Base-by-base conservation (phyloP, 2,113 vertebrate species). In the Coreoperca whiteheadi region DNA sequence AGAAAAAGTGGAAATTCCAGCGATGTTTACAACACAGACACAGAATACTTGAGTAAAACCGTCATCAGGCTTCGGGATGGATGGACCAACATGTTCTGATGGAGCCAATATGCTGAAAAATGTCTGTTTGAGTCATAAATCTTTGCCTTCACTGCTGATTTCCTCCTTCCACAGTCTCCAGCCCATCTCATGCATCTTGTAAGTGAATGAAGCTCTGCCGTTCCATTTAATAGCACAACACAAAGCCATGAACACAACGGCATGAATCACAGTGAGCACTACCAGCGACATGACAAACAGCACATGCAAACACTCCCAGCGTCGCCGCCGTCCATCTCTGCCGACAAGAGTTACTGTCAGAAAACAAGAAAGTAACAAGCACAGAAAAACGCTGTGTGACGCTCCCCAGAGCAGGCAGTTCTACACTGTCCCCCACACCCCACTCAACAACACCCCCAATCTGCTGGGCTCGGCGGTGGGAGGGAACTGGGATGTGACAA, bases 401-500 rank as follows among this genome's bases (percentile, higher is more conserved):
- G 63, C 54, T 89, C 86, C 88, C 91, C n/a, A 50, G 88, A 90
- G 87, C 63, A 54, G n/a, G 43, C 74, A 73, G 81, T 48, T 74
- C 68, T 53, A 82, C 65, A 79, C 80, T 43, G 74, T 46, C 71
- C 50, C 15, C 67, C 53, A n/a, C 2, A 37, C 54, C 66, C 30
- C 32, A 37, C 71, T 74, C 87, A 77, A 68, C 81, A 88, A 77
- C 72, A 61, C 75, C 79, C 79, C 75, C 77, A 86, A 82, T 90
- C 88, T 91, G 89, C 79, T 68, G 72, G 61, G 79, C 86, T 85
- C 80, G 14, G 54, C 77, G 21, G 68, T 50, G 67, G 81, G 72
- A 87, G 88, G 86, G 76, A 90, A 74, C 87, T 74, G 86, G 82
- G 89, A 90, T 89, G 88, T 88, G 90, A 90, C 90, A 89, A 91